Percentiles rank a stretch among this genome's conserved stretches.
Conservation (phyloP, 1,140 invertebrate genomes). For the Listronotus bonariensis region DNA sequence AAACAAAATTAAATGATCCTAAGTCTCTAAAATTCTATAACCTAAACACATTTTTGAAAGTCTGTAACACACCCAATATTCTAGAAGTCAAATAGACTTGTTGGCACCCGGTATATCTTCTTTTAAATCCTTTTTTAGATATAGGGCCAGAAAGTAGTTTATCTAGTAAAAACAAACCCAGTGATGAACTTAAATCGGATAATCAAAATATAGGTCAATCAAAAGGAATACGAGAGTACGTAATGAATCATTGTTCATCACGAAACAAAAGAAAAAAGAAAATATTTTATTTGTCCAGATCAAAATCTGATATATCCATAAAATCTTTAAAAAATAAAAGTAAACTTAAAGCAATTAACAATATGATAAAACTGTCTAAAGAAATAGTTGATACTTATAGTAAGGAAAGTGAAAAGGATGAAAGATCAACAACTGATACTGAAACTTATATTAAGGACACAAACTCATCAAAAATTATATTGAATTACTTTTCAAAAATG, state of each 20-base stretch:
- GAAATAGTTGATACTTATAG: neutral
- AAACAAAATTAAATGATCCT: too few relatives aligned
- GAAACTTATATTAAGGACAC: neutral
- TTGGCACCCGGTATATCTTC: too few relatives aligned
- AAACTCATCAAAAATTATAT: slow-evolving; percentile 4
- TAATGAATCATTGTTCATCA: neutral
- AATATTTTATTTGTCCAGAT: slow-evolving; percentile 17
- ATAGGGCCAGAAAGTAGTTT: neutral
- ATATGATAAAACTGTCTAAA: neutral
- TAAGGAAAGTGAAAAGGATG: neutral
- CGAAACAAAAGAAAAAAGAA: slow-evolving; percentile 23
- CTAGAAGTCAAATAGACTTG: too few relatives aligned
- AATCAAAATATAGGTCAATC: too few relatives aligned
- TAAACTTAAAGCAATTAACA: neutral
- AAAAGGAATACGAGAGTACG: neutral
- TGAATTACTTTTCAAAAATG: slow-evolving; percentile 16
- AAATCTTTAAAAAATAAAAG: neutral
- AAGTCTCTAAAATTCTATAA: too few relatives aligned
- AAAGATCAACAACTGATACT: neutral
- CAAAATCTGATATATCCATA: slow-evolving; percentile 20
- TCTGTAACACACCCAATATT: too few relatives aligned
- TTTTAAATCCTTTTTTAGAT: neutral
- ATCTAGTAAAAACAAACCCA: neutral
- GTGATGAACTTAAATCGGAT: neutral
- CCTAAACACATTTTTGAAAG: too few relatives aligned